A percentile compares a stretch with the other conserved stretches of the same genome.
These are phyloP conservation scores for Paraescarpia echinospica DNA, from an alignment of 1,140 invertebrate species.

Conservation along the genomic window DNA sequence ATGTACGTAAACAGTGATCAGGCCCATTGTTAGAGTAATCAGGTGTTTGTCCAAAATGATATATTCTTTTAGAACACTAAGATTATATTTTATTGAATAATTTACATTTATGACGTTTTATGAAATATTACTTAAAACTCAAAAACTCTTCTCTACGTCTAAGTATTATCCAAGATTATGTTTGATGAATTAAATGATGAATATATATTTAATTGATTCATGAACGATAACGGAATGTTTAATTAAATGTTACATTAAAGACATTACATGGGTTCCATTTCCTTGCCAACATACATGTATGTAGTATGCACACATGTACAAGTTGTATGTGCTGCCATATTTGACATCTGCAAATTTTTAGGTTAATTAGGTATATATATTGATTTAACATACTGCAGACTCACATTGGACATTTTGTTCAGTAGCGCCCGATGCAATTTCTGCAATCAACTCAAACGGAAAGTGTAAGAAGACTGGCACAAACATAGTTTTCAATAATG, in stretches of 20 bases:
- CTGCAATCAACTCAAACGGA: background rate
- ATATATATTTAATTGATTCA: no score
- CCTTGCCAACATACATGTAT: background rate
- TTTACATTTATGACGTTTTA: no score
- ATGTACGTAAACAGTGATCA: background rate
- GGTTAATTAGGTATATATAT: background rate
- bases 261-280: background rate
- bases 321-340: no score
- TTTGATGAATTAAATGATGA: background rate
- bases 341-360: background rate
- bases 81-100: background rate
- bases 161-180: background rate
- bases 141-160: background rate
- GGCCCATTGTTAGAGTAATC: background rate
- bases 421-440: background rate
- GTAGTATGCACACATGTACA: background rate
- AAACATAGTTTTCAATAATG: background rate
- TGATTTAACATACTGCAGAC: background rate
- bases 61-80: background rate
- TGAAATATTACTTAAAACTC: background rate
- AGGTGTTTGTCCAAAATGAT: background rate
- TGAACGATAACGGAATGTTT: no score
- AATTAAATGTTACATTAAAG: background rate
- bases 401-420: background rate
- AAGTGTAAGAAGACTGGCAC: background rate